Conservation (phyloP, 2,113 vertebrate species). For the Cynopterus brachyotis region DNA sequence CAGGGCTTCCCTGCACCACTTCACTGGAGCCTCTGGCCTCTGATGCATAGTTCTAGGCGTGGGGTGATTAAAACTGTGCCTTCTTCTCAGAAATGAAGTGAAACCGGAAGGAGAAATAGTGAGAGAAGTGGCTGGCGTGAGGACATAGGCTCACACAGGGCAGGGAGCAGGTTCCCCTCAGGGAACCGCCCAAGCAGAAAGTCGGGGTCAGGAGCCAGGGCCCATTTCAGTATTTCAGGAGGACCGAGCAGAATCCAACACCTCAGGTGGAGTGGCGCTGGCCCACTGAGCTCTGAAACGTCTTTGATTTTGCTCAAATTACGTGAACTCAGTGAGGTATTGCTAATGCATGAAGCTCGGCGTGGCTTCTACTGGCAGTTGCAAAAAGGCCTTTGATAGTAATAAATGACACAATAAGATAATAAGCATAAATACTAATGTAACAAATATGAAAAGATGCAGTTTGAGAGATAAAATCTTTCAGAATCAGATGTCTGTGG, state of each 20-base stretch:
- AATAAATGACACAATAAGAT: neutral
- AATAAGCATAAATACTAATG: neutral
- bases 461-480: neutral
- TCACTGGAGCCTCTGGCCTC: neutral
- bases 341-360: fast-evolving
- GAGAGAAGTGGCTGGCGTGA: neutral
- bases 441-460: neutral
- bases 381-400: neutral
- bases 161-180: fast-evolving
- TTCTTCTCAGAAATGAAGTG: neutral
- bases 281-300: neutral
- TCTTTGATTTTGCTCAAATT: neutral
- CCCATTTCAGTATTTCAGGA: neutral
- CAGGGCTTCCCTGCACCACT: neutral
- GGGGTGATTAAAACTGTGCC: neutral
- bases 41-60: neutral
- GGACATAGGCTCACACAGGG: neutral
- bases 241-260: neutral
- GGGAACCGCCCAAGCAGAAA: neutral
- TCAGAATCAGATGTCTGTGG: neutral
- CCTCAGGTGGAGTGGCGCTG: neutral
- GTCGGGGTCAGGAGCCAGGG: neutral
- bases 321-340: too few relatives aligned
- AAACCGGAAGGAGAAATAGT: neutral
- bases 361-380: neutral